Evolutionary conservation across 1,140 invertebrate species (phyloP).

Genomic region (Drosophila azteca): DNA sequence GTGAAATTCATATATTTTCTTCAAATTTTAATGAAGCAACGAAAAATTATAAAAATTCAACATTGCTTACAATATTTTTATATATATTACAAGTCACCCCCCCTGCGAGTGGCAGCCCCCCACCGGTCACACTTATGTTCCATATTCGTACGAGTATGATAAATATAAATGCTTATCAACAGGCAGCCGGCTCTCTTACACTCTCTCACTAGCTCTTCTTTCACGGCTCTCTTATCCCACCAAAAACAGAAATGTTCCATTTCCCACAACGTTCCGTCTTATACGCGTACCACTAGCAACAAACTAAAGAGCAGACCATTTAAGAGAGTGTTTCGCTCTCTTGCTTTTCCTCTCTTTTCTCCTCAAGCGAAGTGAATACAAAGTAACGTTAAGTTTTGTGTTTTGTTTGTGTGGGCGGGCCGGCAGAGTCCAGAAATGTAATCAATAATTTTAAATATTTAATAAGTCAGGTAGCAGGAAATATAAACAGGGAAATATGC

Average conservation of each 20-base stretch:
- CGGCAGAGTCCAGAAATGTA: constrained; percentile 51
- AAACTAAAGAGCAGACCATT: constrained; percentile 5
- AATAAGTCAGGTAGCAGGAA: constrained; percentile 47
- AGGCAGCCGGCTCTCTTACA: constrained; percentile 45
- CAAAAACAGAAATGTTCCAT: constrained; percentile 3
- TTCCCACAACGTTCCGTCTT: constrained; percentile 52
- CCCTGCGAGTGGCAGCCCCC: background rate
- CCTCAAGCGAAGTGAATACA: constrained; percentile 61
- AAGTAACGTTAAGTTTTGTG: constrained; percentile 65
- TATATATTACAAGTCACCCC: background rate
- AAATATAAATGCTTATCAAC: constrained; percentile 62
- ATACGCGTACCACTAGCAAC: constrained; percentile 37
- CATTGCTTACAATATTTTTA: too few species aligned
- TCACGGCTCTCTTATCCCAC: background rate
- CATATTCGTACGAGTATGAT: too few species aligned
- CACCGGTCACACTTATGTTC: background rate
- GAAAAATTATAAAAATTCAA: too few species aligned
- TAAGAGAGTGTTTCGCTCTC: constrained; percentile 12
- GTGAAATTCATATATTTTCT: too few species aligned
- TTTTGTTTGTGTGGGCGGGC: constrained; percentile 53
- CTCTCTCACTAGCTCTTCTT: background rate
- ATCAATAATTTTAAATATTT: constrained; percentile 83
- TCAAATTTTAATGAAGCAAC: too few species aligned
- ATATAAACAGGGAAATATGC: too few species aligned
- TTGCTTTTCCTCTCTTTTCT: background rate